Evolutionary conservation across 2,797 vertebrate genomes (phyloP).

Genomic region (Amblyopsis hoosieri): DNA sequence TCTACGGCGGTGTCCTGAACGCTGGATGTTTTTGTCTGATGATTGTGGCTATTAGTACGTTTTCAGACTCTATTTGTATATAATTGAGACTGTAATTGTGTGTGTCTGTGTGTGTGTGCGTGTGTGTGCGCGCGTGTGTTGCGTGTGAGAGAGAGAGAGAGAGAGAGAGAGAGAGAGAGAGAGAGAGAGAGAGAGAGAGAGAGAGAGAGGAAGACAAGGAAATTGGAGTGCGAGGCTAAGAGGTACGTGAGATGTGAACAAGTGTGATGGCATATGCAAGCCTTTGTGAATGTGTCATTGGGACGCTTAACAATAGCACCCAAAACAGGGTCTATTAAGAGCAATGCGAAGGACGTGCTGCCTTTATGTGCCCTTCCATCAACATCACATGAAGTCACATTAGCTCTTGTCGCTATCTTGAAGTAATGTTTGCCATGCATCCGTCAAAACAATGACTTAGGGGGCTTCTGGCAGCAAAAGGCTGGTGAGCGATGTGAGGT

Average conservation of each 20-base stretch:
- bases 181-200: background rate
- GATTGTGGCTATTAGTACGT: background rate
- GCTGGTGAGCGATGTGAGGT: conserved; percentile 56
- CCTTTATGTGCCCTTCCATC: conserved; percentile 52
- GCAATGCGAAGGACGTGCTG: conserved; percentile 49
- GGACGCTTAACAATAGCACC: conserved; percentile 17
- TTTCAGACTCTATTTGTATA: background rate
- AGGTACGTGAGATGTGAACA: conserved; percentile 21
- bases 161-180: no score
- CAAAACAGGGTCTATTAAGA: conserved; percentile 41
- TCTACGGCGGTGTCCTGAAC: conserved; percentile 39
- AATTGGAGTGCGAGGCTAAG: background rate
- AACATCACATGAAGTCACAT: conserved; percentile 51
- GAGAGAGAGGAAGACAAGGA: conserved; percentile 1
- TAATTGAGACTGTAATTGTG: background rate
- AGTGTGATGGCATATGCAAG: conserved; percentile 16
- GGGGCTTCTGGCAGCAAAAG: conserved; percentile 48
- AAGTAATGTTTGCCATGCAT: conserved; percentile 48
- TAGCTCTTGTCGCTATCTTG: conserved; percentile 49
- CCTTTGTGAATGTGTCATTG: conserved; percentile 27
- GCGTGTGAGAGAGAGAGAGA: background rate
- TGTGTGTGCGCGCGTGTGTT: conserved; percentile 22
- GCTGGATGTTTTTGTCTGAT: conserved; percentile 24
- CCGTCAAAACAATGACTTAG: conserved; percentile 53
- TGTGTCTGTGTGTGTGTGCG: conserved; percentile 2